These are phyloP conservation scores for Cydia fagiglandana DNA, from an alignment of 1,140 invertebrate species.

Conservation along the genomic window DNA sequence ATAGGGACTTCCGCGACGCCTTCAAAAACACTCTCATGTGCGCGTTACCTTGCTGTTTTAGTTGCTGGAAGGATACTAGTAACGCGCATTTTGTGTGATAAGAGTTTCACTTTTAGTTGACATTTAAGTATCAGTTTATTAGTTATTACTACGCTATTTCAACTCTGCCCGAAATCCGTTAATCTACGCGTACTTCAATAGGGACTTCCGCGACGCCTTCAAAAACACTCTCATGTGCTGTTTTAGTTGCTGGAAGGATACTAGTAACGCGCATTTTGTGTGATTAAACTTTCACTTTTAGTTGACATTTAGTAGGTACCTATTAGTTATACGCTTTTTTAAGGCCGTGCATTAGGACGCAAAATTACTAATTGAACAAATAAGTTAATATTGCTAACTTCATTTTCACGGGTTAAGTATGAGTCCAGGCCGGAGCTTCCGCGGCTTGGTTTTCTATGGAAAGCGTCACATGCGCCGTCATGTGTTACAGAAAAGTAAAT, in stretches of 20 bases:
- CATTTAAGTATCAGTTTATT: too few species aligned
- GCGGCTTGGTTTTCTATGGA: too few species aligned
- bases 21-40: slow-evolving; percentile 96
- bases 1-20: slow-evolving; percentile 97
- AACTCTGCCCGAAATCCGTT: too few species aligned
- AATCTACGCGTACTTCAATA: slow-evolving; percentile 98
- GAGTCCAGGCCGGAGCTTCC: too few species aligned
- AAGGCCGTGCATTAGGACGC: too few species aligned
- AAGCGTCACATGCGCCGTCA: too few species aligned
- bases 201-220: slow-evolving; percentile 89
- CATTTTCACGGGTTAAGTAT: too few species aligned
- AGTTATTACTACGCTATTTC: too few species aligned
- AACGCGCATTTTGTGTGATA: slow-evolving; percentile 62
- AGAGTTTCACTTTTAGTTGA: background rate
- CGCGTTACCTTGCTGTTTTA: slow-evolving; percentile 85
- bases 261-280: slow-evolving; percentile 67
- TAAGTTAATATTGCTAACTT: too few species aligned
- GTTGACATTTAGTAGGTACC: background rate
- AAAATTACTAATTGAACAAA: too few species aligned
- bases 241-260: slow-evolving; percentile 78
- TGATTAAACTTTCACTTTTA: background rate
- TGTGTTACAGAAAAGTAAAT: too few species aligned
- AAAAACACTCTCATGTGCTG: slow-evolving; percentile 94
- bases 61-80: slow-evolving; percentile 74
- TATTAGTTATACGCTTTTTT: too few species aligned